These are phyloP conservation scores for Myotis vivesi DNA, from an alignment of 2,797 vertebrate species.

Conservation along the genomic window DNA sequence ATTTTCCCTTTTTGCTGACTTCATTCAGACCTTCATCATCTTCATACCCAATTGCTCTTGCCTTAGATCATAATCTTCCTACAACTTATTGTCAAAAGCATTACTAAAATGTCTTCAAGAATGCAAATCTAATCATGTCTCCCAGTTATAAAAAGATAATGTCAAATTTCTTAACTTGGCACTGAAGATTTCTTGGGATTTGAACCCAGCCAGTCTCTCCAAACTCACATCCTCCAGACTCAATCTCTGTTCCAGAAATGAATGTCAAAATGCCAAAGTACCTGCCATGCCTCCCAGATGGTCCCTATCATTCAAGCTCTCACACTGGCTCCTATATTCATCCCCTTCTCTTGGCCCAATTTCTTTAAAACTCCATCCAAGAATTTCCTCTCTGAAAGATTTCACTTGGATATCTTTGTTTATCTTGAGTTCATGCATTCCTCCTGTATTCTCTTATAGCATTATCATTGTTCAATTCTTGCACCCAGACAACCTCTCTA, in stretches of 20 bases:
- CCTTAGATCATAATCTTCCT: not conserved
- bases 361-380: not conserved
- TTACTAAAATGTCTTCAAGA: constrained; percentile 17
- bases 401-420: not conserved
- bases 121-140: not conserved
- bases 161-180: not conserved
- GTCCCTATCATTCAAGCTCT: not conserved
- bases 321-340: not conserved
- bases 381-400: not conserved
- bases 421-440: not conserved
- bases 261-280: not conserved
- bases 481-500: not conserved
- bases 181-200: not conserved
- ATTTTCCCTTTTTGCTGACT: not conserved
- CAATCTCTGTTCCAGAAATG: not conserved
- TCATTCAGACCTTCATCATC: not conserved
- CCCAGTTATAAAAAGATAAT: not conserved
- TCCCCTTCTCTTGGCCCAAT: not conserved
- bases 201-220: not conserved
- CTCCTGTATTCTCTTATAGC: not conserved
- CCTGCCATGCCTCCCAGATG: not conserved
- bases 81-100: not conserved
- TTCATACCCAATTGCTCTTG: not conserved
- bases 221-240: not conserved
- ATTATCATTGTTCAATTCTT: not conserved